These are phyloP conservation scores for Drosophila aldrichi DNA, from an alignment of 2,888 invertebrate genomes.

Conservation along the genomic window DNA sequence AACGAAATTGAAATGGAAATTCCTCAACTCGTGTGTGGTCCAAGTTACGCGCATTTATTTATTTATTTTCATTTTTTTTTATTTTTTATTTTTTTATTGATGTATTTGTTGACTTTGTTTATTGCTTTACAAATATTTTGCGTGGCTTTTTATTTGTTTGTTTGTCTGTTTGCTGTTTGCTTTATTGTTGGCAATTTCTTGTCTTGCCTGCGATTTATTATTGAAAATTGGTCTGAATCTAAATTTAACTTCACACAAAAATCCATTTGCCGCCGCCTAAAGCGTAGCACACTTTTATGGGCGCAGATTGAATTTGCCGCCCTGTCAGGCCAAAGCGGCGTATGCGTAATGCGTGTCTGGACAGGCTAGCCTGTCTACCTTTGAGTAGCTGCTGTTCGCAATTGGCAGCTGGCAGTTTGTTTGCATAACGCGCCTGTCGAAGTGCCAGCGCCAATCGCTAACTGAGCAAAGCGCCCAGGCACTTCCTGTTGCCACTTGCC, in stretches of 20 bases:
- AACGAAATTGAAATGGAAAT: conserved; percentile 52
- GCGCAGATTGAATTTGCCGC: conserved; percentile 46
- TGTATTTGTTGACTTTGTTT: conserved; percentile 51
- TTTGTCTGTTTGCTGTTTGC: conserved; percentile 12
- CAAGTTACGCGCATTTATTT: conserved; percentile 17
- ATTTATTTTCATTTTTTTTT: not conserved
- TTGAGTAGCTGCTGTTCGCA: not conserved
- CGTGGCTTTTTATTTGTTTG: conserved; percentile 36
- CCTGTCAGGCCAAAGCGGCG: conserved; percentile 14
- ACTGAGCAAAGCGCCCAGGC: conserved; percentile 16
- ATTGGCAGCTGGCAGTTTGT: conserved; percentile 16
- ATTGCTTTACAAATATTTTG: conserved; percentile 52
- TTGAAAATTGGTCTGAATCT: conserved; percentile 33
- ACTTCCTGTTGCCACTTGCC: conserved; percentile 17
- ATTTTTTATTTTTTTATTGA: conserved; percentile 30
- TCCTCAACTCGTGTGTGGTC: conserved; percentile 19
- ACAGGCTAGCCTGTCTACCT: not conserved
- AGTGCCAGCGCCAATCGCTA: conserved; percentile 38
- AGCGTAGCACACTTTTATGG: conserved; percentile 52
- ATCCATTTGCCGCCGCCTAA: conserved; percentile 23
- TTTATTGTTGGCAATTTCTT: conserved; percentile 18
- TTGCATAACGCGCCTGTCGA: conserved; percentile 50
- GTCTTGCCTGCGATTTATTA: conserved; percentile 33
- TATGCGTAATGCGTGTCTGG: conserved; percentile 31
- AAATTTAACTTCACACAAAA: conserved; percentile 55